Evolutionary conservation across 2,888 invertebrate genomes (phyloP), one percentile per base, ranked within the genome.

Genomic region (Caenorhabditis doughertyi): DNA sequence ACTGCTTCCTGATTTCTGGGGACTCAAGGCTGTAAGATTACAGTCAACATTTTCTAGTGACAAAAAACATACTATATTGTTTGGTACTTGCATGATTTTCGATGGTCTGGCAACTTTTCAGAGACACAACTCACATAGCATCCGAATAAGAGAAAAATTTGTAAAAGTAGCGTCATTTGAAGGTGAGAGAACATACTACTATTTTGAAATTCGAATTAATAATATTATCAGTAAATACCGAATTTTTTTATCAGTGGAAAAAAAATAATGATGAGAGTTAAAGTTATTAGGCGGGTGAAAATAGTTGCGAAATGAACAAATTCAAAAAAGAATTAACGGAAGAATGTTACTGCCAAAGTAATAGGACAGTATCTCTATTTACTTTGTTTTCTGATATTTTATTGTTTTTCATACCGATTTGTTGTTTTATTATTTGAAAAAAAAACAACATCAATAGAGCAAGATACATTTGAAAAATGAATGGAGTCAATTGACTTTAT

Each of bases 61-160:
- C n/a, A n/a, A 16, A 29, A 29, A 49, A 29, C 64, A 5, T 49
- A 64, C 64, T 29, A 29, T 32, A 64, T 64, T 29, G 16, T 47
- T 18, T 32, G 25, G 16, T 64, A 18, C n/a, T 9, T 13, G 21
- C 64, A 64, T 4, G 29, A n/a, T 21, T 21, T 47, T 49, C 47
- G 64, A 18, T 47, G 0, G 5, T 64, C 29, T 0, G 64, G 47
- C 2, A 64, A 47, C 9, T 47, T 47, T 18, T 21, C 49, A 1
- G 64, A 47, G 2, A 29, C 7, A 2, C 23, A 29, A 21, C 47
- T 13, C 0, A 21, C 16, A 18, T 18, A 18, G 8, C 0, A 18
- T 21, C 18, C 2, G 11, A 49, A 29, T 8, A 64, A 29, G 11
- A 64, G 47, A 23, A 64, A 39, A 1, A 2, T 2, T 51, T 9